Evolutionary conservation across 2,888 invertebrate species (phyloP), one percentile per base, ranked within the genome.

Genomic region (Caenorhabditis becei): DNA sequence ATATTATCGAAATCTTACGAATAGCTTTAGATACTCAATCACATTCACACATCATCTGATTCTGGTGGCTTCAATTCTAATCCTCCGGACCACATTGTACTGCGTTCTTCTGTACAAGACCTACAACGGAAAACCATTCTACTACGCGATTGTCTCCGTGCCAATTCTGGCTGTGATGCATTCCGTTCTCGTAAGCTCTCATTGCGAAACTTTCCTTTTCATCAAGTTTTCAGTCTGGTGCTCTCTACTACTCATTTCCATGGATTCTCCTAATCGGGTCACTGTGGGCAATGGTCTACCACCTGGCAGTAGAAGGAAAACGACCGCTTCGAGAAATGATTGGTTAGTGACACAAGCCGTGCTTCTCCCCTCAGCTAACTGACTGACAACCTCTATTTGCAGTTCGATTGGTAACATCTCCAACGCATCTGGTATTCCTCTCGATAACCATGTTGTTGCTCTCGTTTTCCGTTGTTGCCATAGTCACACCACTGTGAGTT

Each of bases 101-200:
- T 70, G 66, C 41, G 20, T 61, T 7, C 37, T 83, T 10, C 28
- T 84, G 23, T 77, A 82, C 61, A 80, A 77, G 49, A 49, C 74
- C 8, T 71, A 67, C 41, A 79, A 84, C 59, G 78, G 67, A 3
- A 79, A 75, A 47, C 77, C 90, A 8, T 89, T 82, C 59, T 90
- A 88, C 63, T 86, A 87, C 1, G 83, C 87, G 8, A 70, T 90
- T 3, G 82, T 88, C 77, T 82, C 87, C 3, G 75, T 90, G 14
- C 90, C 90, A 16, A 59, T 89, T 16, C 69, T 88, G 8, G 86
- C 85, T n/a, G 44, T 86, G n/a, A 41, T 81, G 51, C 87, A 89
- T 66, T 77, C 86, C 0, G 24, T 86, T 14, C 47, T 88, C 24
- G 89, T 89, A 24, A 82, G 87, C 70, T 37, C 2, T 32, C 10